Evolutionary conservation across 2,797 vertebrate genomes (phyloP), one percentile per base, ranked within the genome.

Genomic region (Lithobates pipiens): DNA sequence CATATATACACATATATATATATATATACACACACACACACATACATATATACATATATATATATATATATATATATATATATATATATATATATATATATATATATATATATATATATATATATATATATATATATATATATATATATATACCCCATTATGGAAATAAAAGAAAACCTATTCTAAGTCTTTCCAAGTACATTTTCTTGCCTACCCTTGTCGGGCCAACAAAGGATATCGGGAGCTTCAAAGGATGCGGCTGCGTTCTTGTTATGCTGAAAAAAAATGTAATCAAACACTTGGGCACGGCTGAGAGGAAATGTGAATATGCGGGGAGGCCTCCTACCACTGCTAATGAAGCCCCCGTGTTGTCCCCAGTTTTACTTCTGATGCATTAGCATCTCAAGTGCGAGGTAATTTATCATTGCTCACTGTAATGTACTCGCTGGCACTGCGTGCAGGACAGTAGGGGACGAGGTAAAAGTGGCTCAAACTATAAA

Each of bases 391-490:
- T 91, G 91, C 94, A 93, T 93, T 95, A 95, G 94, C 94, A 95
- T 94, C 92, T 91, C 91, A 89, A 94, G 94, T 91, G 93, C 89
- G 83, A 80, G 89, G 94, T 91, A 92, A 95, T 96, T 95, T 89
- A 96, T 96, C 96, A 96, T 93, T 88, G 89, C 94, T 93, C 93
- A 89, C 93, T 91, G 92, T 92, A 93, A 94, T 94, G 94, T 91
- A 89, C 92, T 94, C 89, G 89, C 94, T 94, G 95, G 95, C 94
- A 94, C 93, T 23, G 86, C 68, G 87, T 8, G 86, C 89, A 89
- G 93, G 94, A 93, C 92, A 92, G 94, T 89, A 92, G 92, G 92
- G 90, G 92, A 93, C 89, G 90, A 94, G 93, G 94, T 86, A 93
- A 90, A 94, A 93, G 93, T 92, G 92, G 93, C 92, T 92, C 89